These are phyloP conservation scores for Protobothrops flavoviridis DNA, from an alignment of 2,113 vertebrate species.

Conservation along the genomic window DNA sequence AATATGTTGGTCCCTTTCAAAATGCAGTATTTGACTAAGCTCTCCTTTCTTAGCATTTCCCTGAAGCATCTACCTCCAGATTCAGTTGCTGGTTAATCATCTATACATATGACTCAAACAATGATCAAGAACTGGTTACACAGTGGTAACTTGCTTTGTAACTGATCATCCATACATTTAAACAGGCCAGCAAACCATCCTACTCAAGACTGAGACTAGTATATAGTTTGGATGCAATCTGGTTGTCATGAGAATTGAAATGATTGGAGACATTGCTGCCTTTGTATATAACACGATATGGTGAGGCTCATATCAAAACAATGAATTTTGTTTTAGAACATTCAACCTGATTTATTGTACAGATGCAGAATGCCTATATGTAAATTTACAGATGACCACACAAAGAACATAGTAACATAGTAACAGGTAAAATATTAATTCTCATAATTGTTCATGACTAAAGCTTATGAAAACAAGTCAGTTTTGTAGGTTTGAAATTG, in stretches of 20 bases:
- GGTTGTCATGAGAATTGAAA: background rate
- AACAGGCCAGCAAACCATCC: background rate
- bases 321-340: background rate
- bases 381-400: background rate
- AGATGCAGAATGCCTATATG: background rate
- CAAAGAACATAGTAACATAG: background rate
- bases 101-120: background rate
- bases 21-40: too few species aligned
- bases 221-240: background rate
- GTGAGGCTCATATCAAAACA: background rate
- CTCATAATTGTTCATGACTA: background rate
- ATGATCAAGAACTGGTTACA: background rate
- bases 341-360: background rate
- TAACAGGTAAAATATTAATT: background rate
- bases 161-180: background rate
- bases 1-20: too few species aligned
- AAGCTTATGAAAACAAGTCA: background rate
- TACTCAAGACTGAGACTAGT: background rate
- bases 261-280: background rate
- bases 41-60: too few species aligned
- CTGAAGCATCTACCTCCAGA: background rate
- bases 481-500: background rate
- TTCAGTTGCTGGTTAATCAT: background rate
- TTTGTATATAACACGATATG: background rate
- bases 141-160: background rate